phyloP scores from a whole-genome alignment of 2,888 invertebrate genomes.

The Volucella zonaria region DNA sequence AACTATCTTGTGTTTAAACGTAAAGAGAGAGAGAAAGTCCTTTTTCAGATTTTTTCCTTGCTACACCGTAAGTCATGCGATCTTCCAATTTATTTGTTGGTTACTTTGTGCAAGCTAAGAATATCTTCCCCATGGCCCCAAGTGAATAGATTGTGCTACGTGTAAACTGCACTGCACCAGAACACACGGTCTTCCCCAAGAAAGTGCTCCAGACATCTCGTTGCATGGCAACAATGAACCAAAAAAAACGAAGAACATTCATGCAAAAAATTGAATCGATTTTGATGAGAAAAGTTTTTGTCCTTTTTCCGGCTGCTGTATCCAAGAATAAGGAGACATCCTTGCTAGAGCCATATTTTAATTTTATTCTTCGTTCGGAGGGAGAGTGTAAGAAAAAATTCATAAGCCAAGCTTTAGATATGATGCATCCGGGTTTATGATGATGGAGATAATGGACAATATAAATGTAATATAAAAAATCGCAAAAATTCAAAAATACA shows the following conservation, averaged over 20 bases:
- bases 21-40: not conserved
- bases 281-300: constrained; percentile 64
- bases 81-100: constrained; percentile 58
- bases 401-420: constrained; percentile 15
- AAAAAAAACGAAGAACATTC: not conserved
- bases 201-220: constrained; percentile 21
- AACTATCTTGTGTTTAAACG: constrained; percentile 45
- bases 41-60: constrained; percentile 5
- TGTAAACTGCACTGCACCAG: constrained; percentile 31
- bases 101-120: constrained; percentile 9
- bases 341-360: constrained; percentile 45
- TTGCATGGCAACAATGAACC: not conserved
- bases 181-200: constrained; percentile 5
- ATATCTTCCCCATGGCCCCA: not conserved
- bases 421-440: not conserved
- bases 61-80: constrained; percentile 56
- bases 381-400: not conserved
- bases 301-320: constrained; percentile 9
- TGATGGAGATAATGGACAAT: constrained; percentile 11
- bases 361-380: constrained; percentile 16
- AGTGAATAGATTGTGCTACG: constrained; percentile 24
- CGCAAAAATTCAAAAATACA: no score
- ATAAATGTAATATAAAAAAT: constrained; percentile 12
- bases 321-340: not conserved
- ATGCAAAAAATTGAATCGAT: constrained; percentile 47